Evolutionary conservation across 2,888 invertebrate species (phyloP).

Genomic region (Zygaena filipendulae): DNA sequence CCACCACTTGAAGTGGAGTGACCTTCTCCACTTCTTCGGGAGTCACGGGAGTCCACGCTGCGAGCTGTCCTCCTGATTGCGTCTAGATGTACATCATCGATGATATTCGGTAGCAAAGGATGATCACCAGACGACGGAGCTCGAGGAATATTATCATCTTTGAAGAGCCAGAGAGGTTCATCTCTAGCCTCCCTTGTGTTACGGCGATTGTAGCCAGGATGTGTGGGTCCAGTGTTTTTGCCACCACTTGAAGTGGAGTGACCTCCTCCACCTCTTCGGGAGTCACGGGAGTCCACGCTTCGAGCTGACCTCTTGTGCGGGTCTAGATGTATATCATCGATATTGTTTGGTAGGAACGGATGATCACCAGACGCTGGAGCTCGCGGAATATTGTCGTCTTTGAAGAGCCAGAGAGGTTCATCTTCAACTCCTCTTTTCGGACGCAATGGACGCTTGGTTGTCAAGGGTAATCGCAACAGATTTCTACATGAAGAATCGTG

Average conservation of each 20-base stretch:
- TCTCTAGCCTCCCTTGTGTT: too few relatives aligned
- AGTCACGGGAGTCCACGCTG: slow-evolving; percentile 9
- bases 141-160: too few relatives aligned
- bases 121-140: too few relatives aligned
- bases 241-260: slow-evolving; percentile 19
- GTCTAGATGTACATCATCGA: slow-evolving; percentile 11
- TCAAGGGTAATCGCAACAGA: too few relatives aligned
- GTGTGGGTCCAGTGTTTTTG: slow-evolving; percentile 23
- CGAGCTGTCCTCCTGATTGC: slow-evolving; percentile 7
- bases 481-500: too few relatives aligned
- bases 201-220: slow-evolving; percentile 25
- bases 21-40: too few relatives aligned
- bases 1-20: slow-evolving; percentile 21
- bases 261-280: slow-evolving; percentile 23
- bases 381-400: slow-evolving; percentile 19
- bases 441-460: too few relatives aligned
- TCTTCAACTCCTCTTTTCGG: slow-evolving; percentile 19
- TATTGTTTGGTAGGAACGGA: slow-evolving; percentile 9
- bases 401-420: slow-evolving; percentile 20
- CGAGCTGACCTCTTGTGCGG: slow-evolving; percentile 7
- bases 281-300: slow-evolving; percentile 17
- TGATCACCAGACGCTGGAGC: slow-evolving; percentile 21
- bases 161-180: too few relatives aligned
- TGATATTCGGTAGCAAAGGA: slow-evolving; percentile 8
- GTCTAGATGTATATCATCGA: slow-evolving; percentile 11